Percentiles rank a stretch among this genome's conserved stretches.
Conservation (phyloP, 2,888 invertebrate genomes). For the Pomacea canaliculata region DNA sequence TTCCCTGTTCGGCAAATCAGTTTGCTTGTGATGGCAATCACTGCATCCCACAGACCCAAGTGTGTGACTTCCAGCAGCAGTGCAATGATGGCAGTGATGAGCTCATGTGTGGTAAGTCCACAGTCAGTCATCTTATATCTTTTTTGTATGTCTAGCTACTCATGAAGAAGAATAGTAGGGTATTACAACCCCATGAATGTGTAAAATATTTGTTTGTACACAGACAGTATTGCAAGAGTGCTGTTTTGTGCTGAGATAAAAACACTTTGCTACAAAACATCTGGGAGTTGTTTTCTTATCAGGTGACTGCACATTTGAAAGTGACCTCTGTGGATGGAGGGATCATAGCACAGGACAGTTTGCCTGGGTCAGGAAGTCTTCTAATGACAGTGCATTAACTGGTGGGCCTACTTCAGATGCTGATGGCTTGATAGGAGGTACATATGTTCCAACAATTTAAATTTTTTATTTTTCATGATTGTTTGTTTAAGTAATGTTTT, state of each 20-base stretch:
- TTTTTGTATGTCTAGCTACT: too few relatives aligned
- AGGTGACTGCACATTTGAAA: conserved; percentile 57
- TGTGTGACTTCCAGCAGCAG: conserved; percentile 58
- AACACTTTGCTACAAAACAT: too few relatives aligned
- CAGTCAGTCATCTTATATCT: too few relatives aligned
- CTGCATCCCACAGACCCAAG: conserved; percentile 49
- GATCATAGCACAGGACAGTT: conserved; percentile 57
- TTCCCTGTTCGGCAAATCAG: conserved; percentile 46
- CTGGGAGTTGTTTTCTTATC: too few relatives aligned
- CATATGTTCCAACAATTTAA: too few relatives aligned
- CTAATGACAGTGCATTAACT: conserved; percentile 27
- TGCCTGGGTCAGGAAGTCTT: conserved; percentile 42
- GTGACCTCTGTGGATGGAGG: conserved; percentile 58
- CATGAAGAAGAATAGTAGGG: too few relatives aligned
- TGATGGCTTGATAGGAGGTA: neutral
- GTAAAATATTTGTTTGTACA: too few relatives aligned
- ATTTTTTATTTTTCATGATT: too few relatives aligned
- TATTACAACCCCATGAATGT: too few relatives aligned
- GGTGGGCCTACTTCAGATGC: conserved; percentile 52
- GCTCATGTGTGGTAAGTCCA: conserved; percentile 49
- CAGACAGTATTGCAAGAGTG: too few relatives aligned
- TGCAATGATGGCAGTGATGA: conserved; percentile 59
- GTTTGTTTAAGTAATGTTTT: too few relatives aligned
- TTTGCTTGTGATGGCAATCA: conserved; percentile 40
- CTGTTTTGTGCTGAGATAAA: too few relatives aligned